Base-by-base conservation (phyloP, 1,140 invertebrate species). In the Episyrphus balteatus region DNA sequence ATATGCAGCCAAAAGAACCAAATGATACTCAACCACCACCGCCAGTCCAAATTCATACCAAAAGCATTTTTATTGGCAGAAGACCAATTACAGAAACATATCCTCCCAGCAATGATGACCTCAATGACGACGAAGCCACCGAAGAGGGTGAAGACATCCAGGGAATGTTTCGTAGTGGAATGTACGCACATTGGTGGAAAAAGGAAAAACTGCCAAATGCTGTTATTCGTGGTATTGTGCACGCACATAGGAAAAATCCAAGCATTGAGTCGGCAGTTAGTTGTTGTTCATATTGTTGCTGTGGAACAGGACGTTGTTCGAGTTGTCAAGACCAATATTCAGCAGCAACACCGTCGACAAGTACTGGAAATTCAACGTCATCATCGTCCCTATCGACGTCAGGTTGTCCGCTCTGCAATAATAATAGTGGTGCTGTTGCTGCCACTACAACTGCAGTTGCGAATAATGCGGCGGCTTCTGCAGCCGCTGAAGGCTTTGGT, bases 151-250 rank as follows among this genome's bases (percentile, higher is more conserved):
- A 57, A 37, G 17, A 44, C 9, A 17, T 31, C 15, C 34, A 36
- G 44, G 41, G 73, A 64, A 75, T 81, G 55, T 89, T 82, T 69
- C 81, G 82, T 31, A 88, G 86, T 19, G 85, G 84, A 55, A 73
- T 91, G 62, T 91, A 91, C 66, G 87, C 86, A 50, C 87, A 91
- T 71, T 91, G 88, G 88, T 90, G 87, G 86, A 80, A 89, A 69
- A 90, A 90, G 77, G 84, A 83, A 63, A 81, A 83, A 59, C 75
- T 89, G 65, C 84, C 84, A 18, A 72, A 73, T 48, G 76, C 73
- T 46, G 73, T 80, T 62, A 70, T 80, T 61, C 63, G 62, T 5
- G 73, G 69, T 51, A 75, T 79, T 55, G 69, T 71, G 47, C 64
- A 66, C 50, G 70, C 53, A 36, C 61, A 65, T 33, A 64, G 62